phyloP scores from a whole-genome alignment of 2,797 vertebrate species.

The Arnoldichthys spilopterus region DNA sequence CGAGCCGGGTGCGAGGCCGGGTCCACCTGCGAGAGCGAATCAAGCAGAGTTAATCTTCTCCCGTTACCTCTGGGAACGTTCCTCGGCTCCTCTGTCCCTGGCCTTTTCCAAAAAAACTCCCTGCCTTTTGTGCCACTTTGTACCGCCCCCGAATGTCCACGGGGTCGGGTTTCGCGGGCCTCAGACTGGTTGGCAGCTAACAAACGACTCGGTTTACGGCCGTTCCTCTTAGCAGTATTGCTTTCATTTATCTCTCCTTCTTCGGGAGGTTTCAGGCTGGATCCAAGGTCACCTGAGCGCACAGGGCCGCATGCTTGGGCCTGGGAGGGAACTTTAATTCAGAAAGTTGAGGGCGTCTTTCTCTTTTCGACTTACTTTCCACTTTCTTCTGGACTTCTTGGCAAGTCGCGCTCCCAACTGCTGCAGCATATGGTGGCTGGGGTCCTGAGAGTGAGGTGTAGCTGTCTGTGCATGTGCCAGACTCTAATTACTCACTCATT shows the following conservation, averaged over 20 bases:
- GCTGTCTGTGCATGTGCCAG: constrained; percentile 77
- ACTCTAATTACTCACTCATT: constrained; percentile 88
- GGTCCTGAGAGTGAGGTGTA: constrained; percentile 79
- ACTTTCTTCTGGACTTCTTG: constrained; percentile 47
- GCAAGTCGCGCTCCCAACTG: constrained; percentile 63
- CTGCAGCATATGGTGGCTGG: constrained; percentile 80
- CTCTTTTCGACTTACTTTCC: constrained; percentile 16
- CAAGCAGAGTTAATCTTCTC: constrained; percentile 12
- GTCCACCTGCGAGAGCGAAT: constrained; percentile 28
- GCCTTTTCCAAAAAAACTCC: constrained; percentile 46
- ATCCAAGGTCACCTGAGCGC: constrained; percentile 11
- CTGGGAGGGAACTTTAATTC: neutral
- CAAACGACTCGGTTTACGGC: constrained; percentile 41
- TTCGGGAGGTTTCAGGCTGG: constrained; percentile 1
- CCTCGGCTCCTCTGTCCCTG: neutral
- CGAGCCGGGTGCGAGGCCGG: neutral
- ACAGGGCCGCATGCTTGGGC: neutral
- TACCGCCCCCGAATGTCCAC: constrained; percentile 40
- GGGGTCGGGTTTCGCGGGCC: constrained; percentile 44
- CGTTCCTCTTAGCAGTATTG: constrained; percentile 23
- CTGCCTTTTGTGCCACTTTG: constrained; percentile 42
- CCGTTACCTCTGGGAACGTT: constrained; percentile 5
- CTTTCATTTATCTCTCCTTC: constrained; percentile 22
- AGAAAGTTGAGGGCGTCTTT: neutral
- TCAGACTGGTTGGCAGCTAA: constrained; percentile 48